Conservation (phyloP, 2,888 invertebrate genomes). For the Lamellibrachia satsuma region DNA sequence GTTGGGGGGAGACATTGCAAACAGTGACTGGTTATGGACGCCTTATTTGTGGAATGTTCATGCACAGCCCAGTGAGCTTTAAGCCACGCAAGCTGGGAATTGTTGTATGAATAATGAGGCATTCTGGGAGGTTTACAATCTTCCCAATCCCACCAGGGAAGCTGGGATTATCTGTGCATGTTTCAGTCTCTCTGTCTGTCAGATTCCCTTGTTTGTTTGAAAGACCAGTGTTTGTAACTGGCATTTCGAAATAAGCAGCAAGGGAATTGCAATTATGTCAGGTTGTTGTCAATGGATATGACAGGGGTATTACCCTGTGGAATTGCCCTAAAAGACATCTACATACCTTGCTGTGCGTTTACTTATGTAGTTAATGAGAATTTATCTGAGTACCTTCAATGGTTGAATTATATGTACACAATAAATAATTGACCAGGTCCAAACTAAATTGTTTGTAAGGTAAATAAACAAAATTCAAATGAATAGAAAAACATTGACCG, state of each 20-base stretch:
- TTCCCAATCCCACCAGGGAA: background rate
- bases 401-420: background rate
- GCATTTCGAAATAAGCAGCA: background rate
- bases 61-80: background rate
- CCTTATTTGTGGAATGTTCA: background rate
- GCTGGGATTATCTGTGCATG: background rate
- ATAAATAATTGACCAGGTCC: background rate
- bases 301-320: background rate
- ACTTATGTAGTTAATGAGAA: background rate
- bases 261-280: background rate
- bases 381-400: background rate
- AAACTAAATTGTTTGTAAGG: background rate
- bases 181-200: background rate
- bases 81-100: background rate
- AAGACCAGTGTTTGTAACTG: background rate
- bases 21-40: background rate
- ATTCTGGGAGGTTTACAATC: background rate
- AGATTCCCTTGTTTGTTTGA: background rate
- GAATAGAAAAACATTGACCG: background rate
- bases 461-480: background rate
- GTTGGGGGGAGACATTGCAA: background rate
- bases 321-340: background rate
- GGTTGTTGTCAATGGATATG: background rate
- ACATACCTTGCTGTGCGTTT: background rate
- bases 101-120: slow-evolving; percentile 5